These are phyloP conservation scores for Podargus strigoides DNA, from an alignment of 2,797 vertebrate species.

Conservation along the genomic window DNA sequence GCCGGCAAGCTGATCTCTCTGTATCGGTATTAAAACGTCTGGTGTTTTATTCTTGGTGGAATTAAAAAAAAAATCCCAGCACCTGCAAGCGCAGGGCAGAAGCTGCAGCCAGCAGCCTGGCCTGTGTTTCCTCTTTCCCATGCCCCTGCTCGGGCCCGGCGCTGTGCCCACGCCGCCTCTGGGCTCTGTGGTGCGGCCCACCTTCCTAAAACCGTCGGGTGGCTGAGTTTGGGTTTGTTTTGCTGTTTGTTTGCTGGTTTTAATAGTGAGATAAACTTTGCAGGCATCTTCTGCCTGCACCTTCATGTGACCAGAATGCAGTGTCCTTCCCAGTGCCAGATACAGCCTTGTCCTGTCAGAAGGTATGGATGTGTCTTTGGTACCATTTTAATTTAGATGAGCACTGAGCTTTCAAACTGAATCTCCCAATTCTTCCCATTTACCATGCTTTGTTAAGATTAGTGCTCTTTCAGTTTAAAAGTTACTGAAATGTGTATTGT, in stretches of 20 bases:
- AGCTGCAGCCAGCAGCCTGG: not conserved
- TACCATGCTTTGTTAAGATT: not conserved
- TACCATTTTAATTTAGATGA: not conserved
- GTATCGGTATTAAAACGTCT: not conserved
- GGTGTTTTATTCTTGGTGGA: not conserved
- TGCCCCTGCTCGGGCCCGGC: not conserved
- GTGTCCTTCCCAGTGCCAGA: not conserved
- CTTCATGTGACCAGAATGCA: not conserved
- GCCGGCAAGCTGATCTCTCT: too few species aligned
- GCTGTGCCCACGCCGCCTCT: accelerated
- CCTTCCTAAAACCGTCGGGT: not conserved
- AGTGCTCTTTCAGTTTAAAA: not conserved
- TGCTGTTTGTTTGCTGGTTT: not conserved
- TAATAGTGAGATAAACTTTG: not conserved
- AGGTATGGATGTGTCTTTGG: not conserved
- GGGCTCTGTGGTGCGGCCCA: too few species aligned
- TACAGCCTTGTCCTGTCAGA: not conserved
- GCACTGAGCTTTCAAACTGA: not conserved
- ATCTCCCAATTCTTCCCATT: not conserved
- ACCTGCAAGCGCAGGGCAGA: not conserved
- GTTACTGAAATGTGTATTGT: not conserved
- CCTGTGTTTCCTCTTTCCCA: accelerated
- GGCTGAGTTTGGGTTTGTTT: too few species aligned
- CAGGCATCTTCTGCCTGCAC: not conserved
- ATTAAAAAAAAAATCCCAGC: not conserved